Base-by-base conservation (phyloP, 1,140 invertebrate species). In the Brachionus plicatilis region DNA sequence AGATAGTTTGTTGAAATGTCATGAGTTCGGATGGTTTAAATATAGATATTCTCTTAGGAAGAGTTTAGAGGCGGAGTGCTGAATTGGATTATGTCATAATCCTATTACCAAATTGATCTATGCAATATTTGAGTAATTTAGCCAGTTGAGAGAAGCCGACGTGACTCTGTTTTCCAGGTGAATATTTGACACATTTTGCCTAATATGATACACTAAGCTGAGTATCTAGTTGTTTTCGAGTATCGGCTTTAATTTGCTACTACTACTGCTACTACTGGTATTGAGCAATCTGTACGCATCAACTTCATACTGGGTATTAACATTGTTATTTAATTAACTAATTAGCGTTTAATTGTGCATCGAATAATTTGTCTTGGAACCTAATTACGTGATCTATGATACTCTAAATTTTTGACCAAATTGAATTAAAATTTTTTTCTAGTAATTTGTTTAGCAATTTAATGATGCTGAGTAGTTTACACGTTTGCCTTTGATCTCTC, bases 231-330 rank as follows among this genome's bases (percentile, higher is more conserved):
- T 76, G 72, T 76, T 76, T 76, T 76, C 45, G 45, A 76, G 33
- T 76, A 47, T 76, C 72, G 45, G 72, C 72, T 76, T 50, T 50
- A 76, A 76, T 76, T 72, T 72, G 68, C 68, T 72, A 72, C 66
- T 14, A 33, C 33, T n/a, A 37, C 33, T 33, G n/a, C 66, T 6
- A 33, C 33, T 33, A 37, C 33, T 33, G 33, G 66, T 33, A 68
- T 41, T 33, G 66, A 68, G 66, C 27, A 41, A 68, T 33, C 27
- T 33, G 24, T 33, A 9, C 33, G 37, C 45, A 75, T 75, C 70
- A 75, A 75, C 70, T 75, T 75, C 70, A 75, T 75, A 75, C 70
- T 75, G 70, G 72, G 68, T 72, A 72, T 72, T 72, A 72, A 72
- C 17, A 68, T 68, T 72, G 37, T 68, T 43, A 41, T 41, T 72